These are phyloP conservation scores for Drosophila multiciliata DNA, from an alignment of 2,888 invertebrate genomes.

Conservation along the genomic window DNA sequence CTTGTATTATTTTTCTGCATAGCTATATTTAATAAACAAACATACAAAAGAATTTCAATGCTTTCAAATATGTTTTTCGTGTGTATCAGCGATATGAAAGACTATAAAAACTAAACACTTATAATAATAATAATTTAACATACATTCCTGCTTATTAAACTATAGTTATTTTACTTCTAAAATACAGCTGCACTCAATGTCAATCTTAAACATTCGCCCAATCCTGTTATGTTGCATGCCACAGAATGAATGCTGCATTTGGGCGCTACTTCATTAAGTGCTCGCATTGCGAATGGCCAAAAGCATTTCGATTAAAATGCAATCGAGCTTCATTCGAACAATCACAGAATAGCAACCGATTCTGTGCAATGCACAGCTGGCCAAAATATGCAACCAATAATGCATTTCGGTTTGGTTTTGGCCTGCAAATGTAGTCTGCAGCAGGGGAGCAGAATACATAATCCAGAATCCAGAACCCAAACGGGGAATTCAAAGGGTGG, in stretches of 20 bases:
- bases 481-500: neutral
- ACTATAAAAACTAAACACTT: neutral
- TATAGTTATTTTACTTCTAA: neutral
- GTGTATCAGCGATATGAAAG: neutral
- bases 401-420: slow-evolving; percentile 19
- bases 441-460: neutral
- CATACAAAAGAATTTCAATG: no score
- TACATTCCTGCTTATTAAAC: neutral
- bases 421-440: neutral
- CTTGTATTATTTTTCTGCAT: no score
- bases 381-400: slow-evolving; percentile 49
- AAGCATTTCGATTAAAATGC: slow-evolving; percentile 56
- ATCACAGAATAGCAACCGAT: slow-evolving; percentile 15
- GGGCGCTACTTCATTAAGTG: slow-evolving; percentile 57
- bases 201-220: neutral
- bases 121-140: no score
- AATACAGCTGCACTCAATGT: neutral
- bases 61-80: no score
- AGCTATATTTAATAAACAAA: no score
- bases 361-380: slow-evolving; percentile 28
- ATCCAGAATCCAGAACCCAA: neutral
- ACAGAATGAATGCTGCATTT: slow-evolving; percentile 15
- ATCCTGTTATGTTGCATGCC: slow-evolving; percentile 16
- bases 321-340: slow-evolving; percentile 32
- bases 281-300: slow-evolving; percentile 34